phyloP scores from a whole-genome alignment of 2,888 invertebrate species.

The Eulithis testata region DNA sequence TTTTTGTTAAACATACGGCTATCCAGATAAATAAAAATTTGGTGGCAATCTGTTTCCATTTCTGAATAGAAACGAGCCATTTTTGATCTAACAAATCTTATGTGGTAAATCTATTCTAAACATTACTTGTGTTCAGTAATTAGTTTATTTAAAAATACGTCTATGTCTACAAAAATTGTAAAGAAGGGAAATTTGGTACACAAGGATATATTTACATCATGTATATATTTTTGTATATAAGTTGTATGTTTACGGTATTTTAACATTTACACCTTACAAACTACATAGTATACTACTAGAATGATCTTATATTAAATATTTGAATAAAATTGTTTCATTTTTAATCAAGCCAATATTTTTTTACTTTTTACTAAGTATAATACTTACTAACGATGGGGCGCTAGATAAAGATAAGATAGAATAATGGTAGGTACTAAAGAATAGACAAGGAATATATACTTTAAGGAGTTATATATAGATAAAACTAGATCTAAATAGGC shows the following conservation, averaged over 20 bases:
- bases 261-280: slow-evolving; percentile 60
- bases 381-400: slow-evolving; percentile 56
- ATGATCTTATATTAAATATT: slow-evolving; percentile 81
- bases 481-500: slow-evolving; percentile 50
- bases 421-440: slow-evolving; percentile 48
- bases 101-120: slow-evolving; percentile 15
- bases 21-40: slow-evolving; percentile 20
- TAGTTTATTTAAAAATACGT: slow-evolving; percentile 28
- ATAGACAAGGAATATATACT: slow-evolving; percentile 62
- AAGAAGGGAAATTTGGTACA: slow-evolving; percentile 83
- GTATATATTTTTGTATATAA: slow-evolving; percentile 80
- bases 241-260: slow-evolving; percentile 60
- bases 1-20: slow-evolving; percentile 5
- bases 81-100: slow-evolving; percentile 14
- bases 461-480: slow-evolving; percentile 57
- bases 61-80: slow-evolving; percentile 4
- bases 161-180: slow-evolving; percentile 81
- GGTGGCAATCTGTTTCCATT: slow-evolving; percentile 22
- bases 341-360: slow-evolving; percentile 67
- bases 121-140: slow-evolving; percentile 23
- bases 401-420: slow-evolving; percentile 52
- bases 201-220: slow-evolving; percentile 73
- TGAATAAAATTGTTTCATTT: slow-evolving; percentile 73
- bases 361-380: slow-evolving; percentile 58
- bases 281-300: slow-evolving; percentile 66